A percentile compares a stretch with the other conserved stretches of the same genome.
phyloP scores from a whole-genome alignment of 1,140 invertebrate species.

The Ips nitidus region DNA sequence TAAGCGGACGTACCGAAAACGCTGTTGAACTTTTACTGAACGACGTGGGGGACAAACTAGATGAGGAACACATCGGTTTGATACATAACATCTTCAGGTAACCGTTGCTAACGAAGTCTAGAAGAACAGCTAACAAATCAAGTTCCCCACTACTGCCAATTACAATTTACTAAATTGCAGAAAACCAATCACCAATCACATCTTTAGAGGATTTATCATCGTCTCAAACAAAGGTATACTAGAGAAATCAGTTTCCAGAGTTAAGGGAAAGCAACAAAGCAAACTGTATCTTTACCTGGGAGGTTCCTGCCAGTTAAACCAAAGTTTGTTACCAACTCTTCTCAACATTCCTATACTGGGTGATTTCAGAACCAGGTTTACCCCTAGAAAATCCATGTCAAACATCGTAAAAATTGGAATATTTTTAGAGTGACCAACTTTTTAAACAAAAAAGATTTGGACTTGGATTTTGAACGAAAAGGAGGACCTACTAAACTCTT shows the following conservation, averaged over 20 bases:
- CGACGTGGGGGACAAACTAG: slow-evolving; percentile 61
- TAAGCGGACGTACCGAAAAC: slow-evolving; percentile 66
- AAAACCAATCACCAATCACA: slow-evolving; percentile 56
- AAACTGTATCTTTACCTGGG: no score
- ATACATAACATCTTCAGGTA: slow-evolving; percentile 52
- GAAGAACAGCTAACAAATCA: no score
- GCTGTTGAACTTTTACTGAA: slow-evolving; percentile 69
- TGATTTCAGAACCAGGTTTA: no score
- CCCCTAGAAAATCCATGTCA: no score
- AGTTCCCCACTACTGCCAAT: no score
- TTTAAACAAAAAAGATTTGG: slow-evolving; percentile 21
- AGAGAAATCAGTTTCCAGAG: no score
- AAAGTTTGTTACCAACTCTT: no score
- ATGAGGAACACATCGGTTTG: slow-evolving; percentile 60
- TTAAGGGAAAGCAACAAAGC: no score
- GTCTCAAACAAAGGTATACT: no score
- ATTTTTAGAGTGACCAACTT: background rate
- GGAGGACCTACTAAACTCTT: background rate
- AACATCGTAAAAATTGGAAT: background rate
- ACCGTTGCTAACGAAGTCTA: background rate
- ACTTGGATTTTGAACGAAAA: slow-evolving; percentile 44
- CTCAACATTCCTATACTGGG: no score
- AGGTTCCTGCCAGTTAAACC: no score
- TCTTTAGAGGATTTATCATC: slow-evolving; percentile 58
- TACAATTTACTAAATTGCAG: no score